Evolutionary conservation across 2,113 vertebrate genomes (phyloP), one percentile per base, ranked within the genome.

Genomic region (Syrmaticus mikado): DNA sequence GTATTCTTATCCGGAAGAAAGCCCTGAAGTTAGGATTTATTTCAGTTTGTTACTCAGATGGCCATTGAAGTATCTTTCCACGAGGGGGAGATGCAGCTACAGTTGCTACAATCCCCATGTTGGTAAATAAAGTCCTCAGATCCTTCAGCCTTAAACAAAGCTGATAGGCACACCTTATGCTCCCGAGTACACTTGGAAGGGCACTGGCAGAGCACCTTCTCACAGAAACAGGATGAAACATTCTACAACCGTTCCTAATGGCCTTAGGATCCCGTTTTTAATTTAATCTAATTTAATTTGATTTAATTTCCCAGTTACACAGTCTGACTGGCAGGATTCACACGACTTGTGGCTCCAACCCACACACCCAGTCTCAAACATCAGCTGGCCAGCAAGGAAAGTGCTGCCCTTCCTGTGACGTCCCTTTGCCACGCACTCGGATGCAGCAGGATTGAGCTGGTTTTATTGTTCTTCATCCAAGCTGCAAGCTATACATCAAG

Each of bases 61-160:
- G 40, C 22, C 58, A 75, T 40, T 2, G 9, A 57, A 8, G 28
- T 28, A n/a, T 14, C 48, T 92, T 93, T 85, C 68, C 72, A 78
- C 5, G 6, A n/a, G 71, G 25, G 24, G 60, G 55, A 80, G 67
- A 90, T 66, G 50, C 30, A 89, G 41, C 53, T 55, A 25, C 67
- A 89, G 71, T 24, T 67, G 55, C 45, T 46, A 53, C 21, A 22
- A 40, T 46, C 38, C 32, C 46, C 3, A 3, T 7, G 0, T 0
- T 1, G 2, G 17, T 73, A 71, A 38, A 61, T 4, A 74, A 74
- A 66, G 14, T 41, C 8, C 48, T 68, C 43, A 25, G 2, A 18
- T 22, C 25, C 21, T 38, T n/a, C 73, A 85, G 75, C 52, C n/a
- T 57, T 27, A 41, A 2, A 1, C 45, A 80, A 36, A 73, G 48